Base-by-base conservation (phyloP, 2,113 vertebrate genomes). In the Uropsilus gracilis region DNA sequence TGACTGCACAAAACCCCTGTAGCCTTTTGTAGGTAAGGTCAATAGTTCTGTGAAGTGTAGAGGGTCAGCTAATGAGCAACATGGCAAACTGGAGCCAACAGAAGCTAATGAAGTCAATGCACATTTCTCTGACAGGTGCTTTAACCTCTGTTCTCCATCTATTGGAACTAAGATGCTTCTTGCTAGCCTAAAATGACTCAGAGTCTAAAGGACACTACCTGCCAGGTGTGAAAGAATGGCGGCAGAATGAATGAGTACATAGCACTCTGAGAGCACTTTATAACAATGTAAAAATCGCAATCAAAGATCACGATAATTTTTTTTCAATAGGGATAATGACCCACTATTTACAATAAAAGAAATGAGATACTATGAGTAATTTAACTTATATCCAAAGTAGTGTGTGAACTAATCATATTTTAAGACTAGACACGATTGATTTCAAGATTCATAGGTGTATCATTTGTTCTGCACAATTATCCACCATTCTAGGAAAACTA, bases 21-120 rank as follows among this genome's bases (percentile, higher is more conserved):
- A 92, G 32, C 53, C 81, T 80, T 94, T 98, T 97, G 53, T 64
- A 86, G 83, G 48, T 50, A 69, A 83, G 92, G 81, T 95, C 63
- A 92, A 30, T 34, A 30, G 57, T 26, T 83, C 7, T 1, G 57
- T 71, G 86, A 88, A 24, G 11, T 63, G 75, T 8, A 4, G 46
- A 0, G 55, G 53, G 78, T 46, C 53, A 72, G 17, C 39, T 90
- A 22, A 39, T n/a, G 39, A 39, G 28, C 42, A 48, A 44, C 0
- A 3, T 81, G 48, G 32, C 76, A 97, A 94, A 92, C 95, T 28
- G 34, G 69, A 76, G 71, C 85, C 94, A 82, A 68, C 64, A 48
- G 59, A 20, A 68, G 66, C 72, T 83, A 82, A 83, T 93, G 86
- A 89, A 94, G 80, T 0, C 13, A 89, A 59, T 83, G 72, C 13